These are phyloP conservation scores for Oreohelix idahoensis DNA, from an alignment of 1,140 invertebrate genomes.

Conservation along the genomic window DNA sequence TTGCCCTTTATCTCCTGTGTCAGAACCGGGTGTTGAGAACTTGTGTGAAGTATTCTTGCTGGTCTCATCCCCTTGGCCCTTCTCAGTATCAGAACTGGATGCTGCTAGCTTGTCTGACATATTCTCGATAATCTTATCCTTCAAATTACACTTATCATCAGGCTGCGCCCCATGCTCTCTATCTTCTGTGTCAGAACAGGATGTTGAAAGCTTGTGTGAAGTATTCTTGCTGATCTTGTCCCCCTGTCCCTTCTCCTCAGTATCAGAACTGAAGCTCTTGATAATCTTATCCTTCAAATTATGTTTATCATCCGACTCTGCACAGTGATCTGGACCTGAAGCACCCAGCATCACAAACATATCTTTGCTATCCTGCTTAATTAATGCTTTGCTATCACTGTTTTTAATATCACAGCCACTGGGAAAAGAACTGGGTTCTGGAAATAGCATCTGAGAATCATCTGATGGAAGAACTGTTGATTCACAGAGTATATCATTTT, in stretches of 20 bases:
- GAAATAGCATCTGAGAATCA: neutral
- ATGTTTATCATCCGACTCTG: neutral
- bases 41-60: neutral
- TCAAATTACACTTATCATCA: neutral
- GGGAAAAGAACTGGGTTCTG: neutral
- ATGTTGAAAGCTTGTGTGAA: neutral
- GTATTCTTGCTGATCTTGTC: neutral
- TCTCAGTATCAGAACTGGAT: neutral
- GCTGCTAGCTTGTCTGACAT: neutral
- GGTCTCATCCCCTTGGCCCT: neutral
- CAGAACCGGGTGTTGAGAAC: neutral
- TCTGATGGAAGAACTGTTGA: neutral
- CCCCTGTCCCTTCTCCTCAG: neutral
- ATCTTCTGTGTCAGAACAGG: neutral
- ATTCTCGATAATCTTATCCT: neutral
- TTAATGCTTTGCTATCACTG: neutral
- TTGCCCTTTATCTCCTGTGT: neutral
- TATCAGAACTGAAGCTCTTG: neutral
- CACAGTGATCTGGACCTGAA: neutral
- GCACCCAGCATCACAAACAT: neutral
- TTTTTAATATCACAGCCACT: neutral
- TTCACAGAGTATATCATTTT: neutral
- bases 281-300: neutral
- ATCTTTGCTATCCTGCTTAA: neutral
- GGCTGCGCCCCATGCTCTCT: neutral